Evolutionary conservation across 64 coral and sea anemone species (phyloP).

Genomic region (Astreopora myriophthalma): DNA sequence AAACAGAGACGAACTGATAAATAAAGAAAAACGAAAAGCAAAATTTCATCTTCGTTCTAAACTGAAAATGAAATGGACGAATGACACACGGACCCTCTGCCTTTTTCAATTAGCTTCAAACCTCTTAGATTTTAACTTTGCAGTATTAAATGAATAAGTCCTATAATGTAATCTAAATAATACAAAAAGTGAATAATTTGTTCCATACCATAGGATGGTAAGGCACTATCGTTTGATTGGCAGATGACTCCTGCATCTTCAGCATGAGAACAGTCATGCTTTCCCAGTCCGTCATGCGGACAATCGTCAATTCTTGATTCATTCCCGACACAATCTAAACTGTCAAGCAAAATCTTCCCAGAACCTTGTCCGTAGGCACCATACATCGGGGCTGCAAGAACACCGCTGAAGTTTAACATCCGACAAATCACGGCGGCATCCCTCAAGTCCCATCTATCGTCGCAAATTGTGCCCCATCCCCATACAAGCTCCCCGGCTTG

Average conservation of each 20-base stretch:
- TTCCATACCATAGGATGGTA: neutral
- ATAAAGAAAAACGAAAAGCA: too few species aligned
- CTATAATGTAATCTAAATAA: too few species aligned
- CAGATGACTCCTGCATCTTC: constrained; percentile 26
- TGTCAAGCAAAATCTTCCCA: constrained; percentile 50
- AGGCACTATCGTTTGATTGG: constrained; percentile 3
- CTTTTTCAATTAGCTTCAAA: too few species aligned
- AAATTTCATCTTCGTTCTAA: too few species aligned
- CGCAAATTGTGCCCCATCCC: constrained; percentile 31
- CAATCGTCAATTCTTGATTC: constrained; percentile 25
- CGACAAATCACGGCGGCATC: constrained; percentile 62
- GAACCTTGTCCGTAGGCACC: neutral
- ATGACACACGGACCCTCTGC: too few species aligned
- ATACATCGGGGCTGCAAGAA: constrained; percentile 25
- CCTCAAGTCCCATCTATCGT: constrained; percentile 47
- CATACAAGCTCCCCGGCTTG: neutral
- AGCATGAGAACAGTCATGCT: neutral
- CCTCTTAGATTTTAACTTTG: too few species aligned
- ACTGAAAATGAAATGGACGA: too few species aligned
- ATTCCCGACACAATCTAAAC: constrained; percentile 20
- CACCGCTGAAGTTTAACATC: constrained; percentile 56
- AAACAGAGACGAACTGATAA: too few species aligned
- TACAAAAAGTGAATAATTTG: neutral
- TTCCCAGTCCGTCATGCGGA: neutral
- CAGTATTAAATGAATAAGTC: too few species aligned